A percentile compares a stretch with the other conserved stretches of the same genome.
Conservation (phyloP, 2,888 invertebrate genomes). For the Sinotaia quadrata region DNA sequence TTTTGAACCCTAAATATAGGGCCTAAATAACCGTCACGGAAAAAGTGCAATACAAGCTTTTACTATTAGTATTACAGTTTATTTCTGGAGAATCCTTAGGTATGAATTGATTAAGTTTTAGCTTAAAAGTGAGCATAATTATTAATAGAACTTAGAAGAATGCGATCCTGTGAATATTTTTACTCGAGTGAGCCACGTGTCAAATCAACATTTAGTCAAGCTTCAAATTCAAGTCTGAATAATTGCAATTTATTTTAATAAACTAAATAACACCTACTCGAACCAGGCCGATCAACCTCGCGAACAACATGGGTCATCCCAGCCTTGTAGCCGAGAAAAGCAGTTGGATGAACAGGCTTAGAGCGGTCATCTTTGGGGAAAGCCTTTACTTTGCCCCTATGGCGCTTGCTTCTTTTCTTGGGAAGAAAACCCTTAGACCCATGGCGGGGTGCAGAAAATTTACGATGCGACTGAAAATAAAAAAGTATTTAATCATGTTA, state of each 20-base stretch:
- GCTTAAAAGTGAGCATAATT: too few relatives aligned
- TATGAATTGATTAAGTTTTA: too few relatives aligned
- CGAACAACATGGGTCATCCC: conserved; percentile 99
- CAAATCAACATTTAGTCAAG: too few relatives aligned
- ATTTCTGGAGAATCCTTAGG: too few relatives aligned
- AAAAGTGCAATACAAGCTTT: too few relatives aligned
- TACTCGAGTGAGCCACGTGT: too few relatives aligned
- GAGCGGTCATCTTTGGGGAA: conserved; percentile 98
- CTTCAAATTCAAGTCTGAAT: background rate
- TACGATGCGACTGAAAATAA: conserved; percentile 93
- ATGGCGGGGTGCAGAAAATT: conserved; percentile 99
- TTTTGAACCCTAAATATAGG: too few relatives aligned
- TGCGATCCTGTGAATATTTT: too few relatives aligned
- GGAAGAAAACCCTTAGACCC: conserved; percentile 99
- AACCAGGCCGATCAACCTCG: conserved; percentile 98
- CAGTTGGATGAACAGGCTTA: conserved; percentile 97
- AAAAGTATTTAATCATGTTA: background rate
- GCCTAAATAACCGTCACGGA: too few relatives aligned
- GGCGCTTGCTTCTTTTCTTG: conserved; percentile 95
- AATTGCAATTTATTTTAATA: background rate
- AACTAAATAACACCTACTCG: conserved; percentile 87
- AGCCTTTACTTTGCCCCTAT: conserved; percentile 99
- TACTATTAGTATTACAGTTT: too few relatives aligned
- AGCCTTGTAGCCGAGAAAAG: conserved; percentile 98
- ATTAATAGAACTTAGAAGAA: too few relatives aligned